Conservation (phyloP, 2,113 vertebrate species). For the Hiodon tergisus region DNA sequence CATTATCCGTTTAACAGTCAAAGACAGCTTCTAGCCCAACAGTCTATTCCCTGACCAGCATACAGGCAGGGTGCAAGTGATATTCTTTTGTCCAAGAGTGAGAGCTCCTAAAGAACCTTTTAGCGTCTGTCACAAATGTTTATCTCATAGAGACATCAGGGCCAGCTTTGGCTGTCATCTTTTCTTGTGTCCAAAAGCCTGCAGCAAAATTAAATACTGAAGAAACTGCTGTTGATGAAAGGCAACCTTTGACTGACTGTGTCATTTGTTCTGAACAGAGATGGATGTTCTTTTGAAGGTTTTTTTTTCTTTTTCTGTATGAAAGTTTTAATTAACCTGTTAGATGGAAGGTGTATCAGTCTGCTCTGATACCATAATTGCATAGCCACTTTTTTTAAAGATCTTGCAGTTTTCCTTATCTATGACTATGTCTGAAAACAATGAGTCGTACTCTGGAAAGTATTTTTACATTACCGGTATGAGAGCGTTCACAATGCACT, state of each 20-base stretch:
- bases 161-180: slow-evolving; percentile 1
- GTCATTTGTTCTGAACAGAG: background rate
- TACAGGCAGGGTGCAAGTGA: background rate
- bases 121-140: slow-evolving; percentile 16
- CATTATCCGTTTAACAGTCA: background rate
- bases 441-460: too few species aligned
- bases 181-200: background rate
- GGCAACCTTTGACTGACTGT: background rate
- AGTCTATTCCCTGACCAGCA: background rate
- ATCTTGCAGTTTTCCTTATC: too few species aligned
- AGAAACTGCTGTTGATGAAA: background rate
- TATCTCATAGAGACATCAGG: background rate
- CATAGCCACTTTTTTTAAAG: too few species aligned
- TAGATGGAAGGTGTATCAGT: too few species aligned
- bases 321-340: too few species aligned
- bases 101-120: background rate
- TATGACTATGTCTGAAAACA: too few species aligned
- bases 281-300: background rate
- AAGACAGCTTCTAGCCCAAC: background rate
- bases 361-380: too few species aligned
- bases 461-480: too few species aligned
- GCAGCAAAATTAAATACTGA: background rate
- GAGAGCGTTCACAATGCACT: too few species aligned
- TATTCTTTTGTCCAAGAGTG: background rate
- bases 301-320: too few species aligned